Evolutionary conservation across 2,888 invertebrate genomes (phyloP).

Genomic region (Papilio demoleus): DNA sequence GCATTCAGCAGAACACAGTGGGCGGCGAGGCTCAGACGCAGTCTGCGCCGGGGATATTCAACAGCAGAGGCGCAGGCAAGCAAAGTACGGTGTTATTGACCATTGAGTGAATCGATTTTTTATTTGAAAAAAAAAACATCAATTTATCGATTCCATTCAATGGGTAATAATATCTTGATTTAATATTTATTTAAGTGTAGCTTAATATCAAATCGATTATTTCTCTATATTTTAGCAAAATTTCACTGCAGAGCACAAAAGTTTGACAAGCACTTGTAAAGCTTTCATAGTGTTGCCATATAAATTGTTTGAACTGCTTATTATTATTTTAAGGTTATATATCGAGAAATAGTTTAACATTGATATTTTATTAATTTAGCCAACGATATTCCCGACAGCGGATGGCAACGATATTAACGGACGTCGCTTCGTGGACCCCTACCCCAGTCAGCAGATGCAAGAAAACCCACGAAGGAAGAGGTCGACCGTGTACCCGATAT

Average conservation of each 20-base stretch:
- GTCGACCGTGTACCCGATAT: slow-evolving; percentile 65
- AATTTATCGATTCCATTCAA: slow-evolving; percentile 41
- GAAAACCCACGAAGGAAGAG: slow-evolving; percentile 76
- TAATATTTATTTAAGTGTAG: slow-evolving; percentile 1
- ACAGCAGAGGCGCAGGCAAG: slow-evolving; percentile 80
- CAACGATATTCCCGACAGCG: slow-evolving; percentile 78
- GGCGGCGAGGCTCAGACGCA: slow-evolving; percentile 70
- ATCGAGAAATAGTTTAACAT: slow-evolving; percentile 44
- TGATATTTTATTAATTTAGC: slow-evolving; percentile 72
- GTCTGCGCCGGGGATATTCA: slow-evolving; percentile 73
- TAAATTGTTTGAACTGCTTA: slow-evolving; percentile 11
- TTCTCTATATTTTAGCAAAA: neutral
- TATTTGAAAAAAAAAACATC: neutral
- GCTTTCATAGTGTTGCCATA: neutral
- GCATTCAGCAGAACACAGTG: slow-evolving; percentile 70
- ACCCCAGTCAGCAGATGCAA: slow-evolving; percentile 76
- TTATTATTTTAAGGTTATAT: neutral
- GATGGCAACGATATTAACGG: slow-evolving; percentile 77
- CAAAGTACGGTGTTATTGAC: slow-evolving; percentile 60
- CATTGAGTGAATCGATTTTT: slow-evolving; percentile 46
- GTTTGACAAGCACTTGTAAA: slow-evolving; percentile 7
- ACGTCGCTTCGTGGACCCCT: slow-evolving; percentile 76
- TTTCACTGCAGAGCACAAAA: neutral
- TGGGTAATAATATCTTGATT: slow-evolving; percentile 45
- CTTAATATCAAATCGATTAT: slow-evolving; percentile 2